These are phyloP conservation scores for Macroglossus sobrinus DNA, from an alignment of 2,113 vertebrate genomes.

Conservation along the genomic window DNA sequence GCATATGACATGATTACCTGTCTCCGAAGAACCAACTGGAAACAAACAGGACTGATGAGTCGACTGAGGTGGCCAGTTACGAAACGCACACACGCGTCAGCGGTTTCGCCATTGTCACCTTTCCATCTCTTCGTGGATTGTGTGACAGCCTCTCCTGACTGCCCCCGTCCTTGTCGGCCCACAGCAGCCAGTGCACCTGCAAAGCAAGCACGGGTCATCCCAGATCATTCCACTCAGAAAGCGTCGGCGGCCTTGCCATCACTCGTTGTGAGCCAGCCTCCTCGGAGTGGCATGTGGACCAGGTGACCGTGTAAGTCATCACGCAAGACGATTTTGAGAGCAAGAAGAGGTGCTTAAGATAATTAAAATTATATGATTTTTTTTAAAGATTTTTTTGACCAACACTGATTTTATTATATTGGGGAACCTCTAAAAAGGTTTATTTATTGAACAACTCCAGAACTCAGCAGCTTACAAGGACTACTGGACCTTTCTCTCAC, in stretches of 20 bases:
- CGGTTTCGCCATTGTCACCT: rapidly evolving
- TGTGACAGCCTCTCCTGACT: not conserved
- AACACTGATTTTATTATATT: not conserved
- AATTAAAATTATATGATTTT: not conserved
- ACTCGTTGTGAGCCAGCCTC: not conserved
- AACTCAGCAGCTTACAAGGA: not conserved
- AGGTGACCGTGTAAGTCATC: not conserved
- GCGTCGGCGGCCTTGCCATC: rapidly evolving
- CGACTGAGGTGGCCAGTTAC: not conserved
- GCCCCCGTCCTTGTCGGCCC: not conserved
- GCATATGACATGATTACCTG: not conserved
- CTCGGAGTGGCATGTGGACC: not conserved
- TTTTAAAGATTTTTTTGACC: not conserved
- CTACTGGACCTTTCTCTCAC: not conserved
- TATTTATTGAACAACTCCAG: not conserved
- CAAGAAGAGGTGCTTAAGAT: not conserved
- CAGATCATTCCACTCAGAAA: not conserved
- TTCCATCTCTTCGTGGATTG: too few species aligned
- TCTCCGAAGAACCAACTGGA: not conserved
- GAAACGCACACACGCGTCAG: not conserved
- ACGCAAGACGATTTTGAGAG: not conserved
- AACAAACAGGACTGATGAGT: not conserved
- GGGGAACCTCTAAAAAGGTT: not conserved
- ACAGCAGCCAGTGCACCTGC: not conserved
- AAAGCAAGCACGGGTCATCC: rapidly evolving